Base-by-base conservation (phyloP, 2,797 vertebrate species). In the Smutsia temminckii region DNA sequence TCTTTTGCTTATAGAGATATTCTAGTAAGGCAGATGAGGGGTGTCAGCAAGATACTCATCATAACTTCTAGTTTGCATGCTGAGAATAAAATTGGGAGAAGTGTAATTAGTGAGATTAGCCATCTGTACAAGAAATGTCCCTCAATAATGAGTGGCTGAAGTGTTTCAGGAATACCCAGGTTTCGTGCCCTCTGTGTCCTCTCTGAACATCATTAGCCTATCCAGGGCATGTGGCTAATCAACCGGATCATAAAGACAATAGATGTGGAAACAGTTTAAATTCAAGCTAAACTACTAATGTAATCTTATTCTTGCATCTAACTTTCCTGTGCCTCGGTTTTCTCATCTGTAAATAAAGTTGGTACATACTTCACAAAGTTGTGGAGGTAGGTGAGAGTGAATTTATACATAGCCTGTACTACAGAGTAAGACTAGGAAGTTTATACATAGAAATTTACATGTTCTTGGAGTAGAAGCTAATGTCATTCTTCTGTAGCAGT, bases 61-160 rank as follows among this genome's bases (percentile, higher is more conserved):
- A 61, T 72, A 85, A 85, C 75, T 93, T 75, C 21, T 90, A 86
- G 68, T 57, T n/a, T 88, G 29, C 85, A 64, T 81, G 77, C 94
- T 92, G 77, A 95, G 96, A 94, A 92, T 80, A 63, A 94, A 90
- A 83, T 72, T 55, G 91, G 92, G 93, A 85, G 46, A 93, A 95
- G 66, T 83, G 77, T 96, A 96, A 96, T 95, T 92, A 96, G 96
- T 91, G 81, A 93, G 78, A 85, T 77, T 81, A 93, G 94, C 79
- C 92, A 96, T 90, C 91, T 92, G 92, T 71, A 89, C 18, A 94
- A 95, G 55, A 83, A 81, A 42, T 51, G 77, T 83, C 83, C 72
- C 51, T 92, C 20, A 53, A 32, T 91, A 91, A 91, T 55, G 72
- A 94, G 86, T 40, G 81, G 17, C 72, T 84, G 21, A 75, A 80